Percentiles rank a stretch among this genome's conserved stretches.
phyloP scores from a whole-genome alignment of 2,113 vertebrate genomes.

The Mugil cephalus region DNA sequence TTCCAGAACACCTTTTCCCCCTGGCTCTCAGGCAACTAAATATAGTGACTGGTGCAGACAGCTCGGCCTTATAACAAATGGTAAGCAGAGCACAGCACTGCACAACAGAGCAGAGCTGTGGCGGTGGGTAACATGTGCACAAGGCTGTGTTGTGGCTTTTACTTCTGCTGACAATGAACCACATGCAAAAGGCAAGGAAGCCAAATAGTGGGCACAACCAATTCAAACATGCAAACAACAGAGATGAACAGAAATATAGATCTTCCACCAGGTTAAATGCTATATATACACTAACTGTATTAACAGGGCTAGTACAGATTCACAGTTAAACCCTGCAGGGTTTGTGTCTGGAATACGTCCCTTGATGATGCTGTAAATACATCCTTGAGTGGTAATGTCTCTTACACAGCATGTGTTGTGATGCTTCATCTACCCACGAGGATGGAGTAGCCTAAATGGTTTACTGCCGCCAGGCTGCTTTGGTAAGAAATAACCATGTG shows the following conservation, averaged over 20 bases:
- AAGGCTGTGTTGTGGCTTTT: constrained; percentile 2
- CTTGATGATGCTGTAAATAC: too few relatives aligned
- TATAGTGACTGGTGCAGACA: constrained; percentile 82
- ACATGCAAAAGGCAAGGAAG: not conserved
- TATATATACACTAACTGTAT: too few relatives aligned
- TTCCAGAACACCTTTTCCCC: constrained; percentile 78
- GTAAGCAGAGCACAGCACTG: constrained; percentile 56
- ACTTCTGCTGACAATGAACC: constrained; percentile 16
- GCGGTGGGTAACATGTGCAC: constrained; percentile 23
- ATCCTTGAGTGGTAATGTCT: too few relatives aligned
- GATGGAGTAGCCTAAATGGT: too few relatives aligned
- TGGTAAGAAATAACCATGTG: too few relatives aligned
- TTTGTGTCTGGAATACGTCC: too few relatives aligned
- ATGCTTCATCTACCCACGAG: too few relatives aligned
- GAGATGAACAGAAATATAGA: not conserved
- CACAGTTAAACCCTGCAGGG: too few relatives aligned
- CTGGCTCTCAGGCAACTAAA: constrained; percentile 77
- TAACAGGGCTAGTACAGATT: too few relatives aligned
- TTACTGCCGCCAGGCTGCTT: too few relatives aligned
- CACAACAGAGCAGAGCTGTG: constrained; percentile 24
- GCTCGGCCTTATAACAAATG: constrained; percentile 76
- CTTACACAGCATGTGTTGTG: too few relatives aligned
- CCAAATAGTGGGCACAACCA: too few relatives aligned
- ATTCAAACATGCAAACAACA: not conserved
- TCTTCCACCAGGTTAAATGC: not conserved